phyloP scores from a whole-genome alignment of 2,888 invertebrate species.

The Drosophila buzzatii region DNA sequence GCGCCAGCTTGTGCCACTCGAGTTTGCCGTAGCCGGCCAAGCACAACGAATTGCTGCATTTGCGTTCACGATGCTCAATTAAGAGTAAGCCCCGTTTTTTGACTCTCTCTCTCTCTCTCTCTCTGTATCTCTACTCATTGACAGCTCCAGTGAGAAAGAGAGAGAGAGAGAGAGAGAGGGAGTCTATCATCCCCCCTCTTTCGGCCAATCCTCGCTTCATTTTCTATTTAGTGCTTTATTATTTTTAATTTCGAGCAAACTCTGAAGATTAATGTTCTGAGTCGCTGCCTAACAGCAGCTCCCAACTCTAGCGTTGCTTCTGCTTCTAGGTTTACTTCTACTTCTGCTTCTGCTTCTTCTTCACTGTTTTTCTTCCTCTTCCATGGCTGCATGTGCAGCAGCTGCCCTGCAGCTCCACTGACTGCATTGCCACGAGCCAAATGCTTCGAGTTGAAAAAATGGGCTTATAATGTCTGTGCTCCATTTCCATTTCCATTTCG shows the following conservation, averaged over 20 bases:
- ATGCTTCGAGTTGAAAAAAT: slow-evolving; percentile 19
- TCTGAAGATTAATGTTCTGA: slow-evolving; percentile 76
- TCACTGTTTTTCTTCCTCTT: not conserved
- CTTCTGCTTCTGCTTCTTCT: not conserved
- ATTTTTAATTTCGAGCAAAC: slow-evolving; percentile 71
- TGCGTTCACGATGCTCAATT: slow-evolving; percentile 69
- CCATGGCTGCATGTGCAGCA: slow-evolving; percentile 20
- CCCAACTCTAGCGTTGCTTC: slow-evolving; percentile 14
- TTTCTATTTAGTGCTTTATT: slow-evolving; percentile 79
- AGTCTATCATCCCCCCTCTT: slow-evolving; percentile 8
- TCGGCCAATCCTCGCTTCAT: slow-evolving; percentile 51
- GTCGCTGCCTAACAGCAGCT: slow-evolving; percentile 47
- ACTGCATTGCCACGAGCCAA: slow-evolving; percentile 50
- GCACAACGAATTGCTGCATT: slow-evolving; percentile 75
- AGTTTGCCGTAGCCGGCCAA: slow-evolving; percentile 60
- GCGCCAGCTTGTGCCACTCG: not conserved
- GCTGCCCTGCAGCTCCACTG: slow-evolving; percentile 31
- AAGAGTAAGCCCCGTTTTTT: slow-evolving; percentile 45
- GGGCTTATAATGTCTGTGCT: slow-evolving; percentile 43
- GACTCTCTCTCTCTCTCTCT: not conserved
- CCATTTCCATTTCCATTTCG: slow-evolving; percentile 27
- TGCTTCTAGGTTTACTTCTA: not conserved
- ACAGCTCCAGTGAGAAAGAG: slow-evolving; percentile 8
- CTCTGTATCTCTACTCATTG: slow-evolving; percentile 1
- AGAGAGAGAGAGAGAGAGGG: not conserved